Conservation (phyloP, 1,140 invertebrate genomes). For the Megathymus violae region DNA sequence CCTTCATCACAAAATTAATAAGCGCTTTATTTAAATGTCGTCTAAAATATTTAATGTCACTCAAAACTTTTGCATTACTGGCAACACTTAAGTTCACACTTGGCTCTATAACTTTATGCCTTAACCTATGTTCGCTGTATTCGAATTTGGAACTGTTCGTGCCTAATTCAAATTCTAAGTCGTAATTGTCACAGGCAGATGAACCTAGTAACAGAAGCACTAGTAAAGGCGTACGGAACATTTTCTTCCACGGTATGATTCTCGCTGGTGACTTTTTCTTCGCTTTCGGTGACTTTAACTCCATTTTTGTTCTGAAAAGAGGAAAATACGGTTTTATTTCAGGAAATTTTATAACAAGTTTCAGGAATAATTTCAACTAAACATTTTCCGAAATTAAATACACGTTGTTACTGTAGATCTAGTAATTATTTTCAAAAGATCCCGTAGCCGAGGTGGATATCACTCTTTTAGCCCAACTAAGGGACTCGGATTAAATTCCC, state of each 20-base stretch:
- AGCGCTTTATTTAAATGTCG: conserved; percentile 70
- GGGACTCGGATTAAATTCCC: too few relatives aligned
- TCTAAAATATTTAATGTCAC: conserved; percentile 70
- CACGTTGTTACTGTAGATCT: too few relatives aligned
- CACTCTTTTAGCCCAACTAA: too few relatives aligned
- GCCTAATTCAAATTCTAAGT: conserved; percentile 26
- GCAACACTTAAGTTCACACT: conserved; percentile 20
- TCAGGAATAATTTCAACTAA: too few relatives aligned
- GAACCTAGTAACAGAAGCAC: conserved; percentile 65
- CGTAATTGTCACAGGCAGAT: conserved; percentile 62
- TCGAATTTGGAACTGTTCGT: conserved; percentile 30
- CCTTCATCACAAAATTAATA: conserved; percentile 85
- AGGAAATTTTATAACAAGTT: not conserved
- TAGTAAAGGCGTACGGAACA: conserved; percentile 60
- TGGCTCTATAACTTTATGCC: conserved; percentile 3
- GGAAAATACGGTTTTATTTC: conserved; percentile 1
- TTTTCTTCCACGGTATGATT: conserved; percentile 59
- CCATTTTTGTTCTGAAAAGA: conserved; percentile 66
- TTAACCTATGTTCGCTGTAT: not conserved
- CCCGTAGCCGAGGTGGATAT: too few relatives aligned
- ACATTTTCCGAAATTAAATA: too few relatives aligned
- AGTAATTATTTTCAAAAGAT: too few relatives aligned
- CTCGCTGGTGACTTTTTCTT: conserved; percentile 65
- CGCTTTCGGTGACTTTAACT: conserved; percentile 70
- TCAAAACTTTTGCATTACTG: conserved; percentile 47